Conservation (phyloP, 2,113 vertebrate species). For the Sander vitreus region DNA sequence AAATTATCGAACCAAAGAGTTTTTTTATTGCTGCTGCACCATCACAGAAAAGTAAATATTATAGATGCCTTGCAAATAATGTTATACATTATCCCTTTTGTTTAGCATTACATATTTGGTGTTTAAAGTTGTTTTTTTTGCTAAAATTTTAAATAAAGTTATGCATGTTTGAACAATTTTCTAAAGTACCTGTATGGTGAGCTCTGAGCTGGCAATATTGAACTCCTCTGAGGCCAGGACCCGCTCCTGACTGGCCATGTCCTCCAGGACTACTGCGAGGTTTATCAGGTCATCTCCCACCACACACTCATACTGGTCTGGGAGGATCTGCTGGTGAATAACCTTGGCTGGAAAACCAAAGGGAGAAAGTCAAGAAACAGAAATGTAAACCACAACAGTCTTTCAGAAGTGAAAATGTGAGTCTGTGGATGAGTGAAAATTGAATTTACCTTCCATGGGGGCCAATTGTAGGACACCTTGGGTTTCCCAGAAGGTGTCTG, state of each 20-base stretch:
- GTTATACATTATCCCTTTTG: not conserved
- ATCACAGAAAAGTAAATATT: not conserved
- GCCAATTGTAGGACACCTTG: slow-evolving; percentile 58
- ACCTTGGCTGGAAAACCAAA: slow-evolving; percentile 64
- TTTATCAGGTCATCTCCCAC: slow-evolving; percentile 79
- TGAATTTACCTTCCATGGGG: slow-evolving; percentile 75
- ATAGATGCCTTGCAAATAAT: not conserved
- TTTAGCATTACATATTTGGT: not conserved
- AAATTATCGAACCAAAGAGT: no score
- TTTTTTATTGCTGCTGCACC: not conserved
- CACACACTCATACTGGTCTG: slow-evolving; percentile 59
- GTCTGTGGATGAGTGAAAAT: not conserved
- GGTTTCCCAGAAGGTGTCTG: slow-evolving; percentile 78
- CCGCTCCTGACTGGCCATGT: slow-evolving; percentile 65
- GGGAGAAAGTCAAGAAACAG: not conserved
- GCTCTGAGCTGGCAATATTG: slow-evolving; percentile 72
- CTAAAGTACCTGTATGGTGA: slow-evolving; percentile 75
- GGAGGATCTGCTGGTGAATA: slow-evolving; percentile 72
- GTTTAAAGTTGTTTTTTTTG: not conserved
- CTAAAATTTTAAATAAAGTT: not conserved
- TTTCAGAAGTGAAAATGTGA: not conserved
- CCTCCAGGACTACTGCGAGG: slow-evolving; percentile 82
- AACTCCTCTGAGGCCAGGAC: slow-evolving; percentile 81
- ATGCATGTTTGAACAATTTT: not conserved
- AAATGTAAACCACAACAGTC: not conserved